Base-by-base conservation (phyloP, 1,140 invertebrate species). In the Pseudomyrmex gracilis region DNA sequence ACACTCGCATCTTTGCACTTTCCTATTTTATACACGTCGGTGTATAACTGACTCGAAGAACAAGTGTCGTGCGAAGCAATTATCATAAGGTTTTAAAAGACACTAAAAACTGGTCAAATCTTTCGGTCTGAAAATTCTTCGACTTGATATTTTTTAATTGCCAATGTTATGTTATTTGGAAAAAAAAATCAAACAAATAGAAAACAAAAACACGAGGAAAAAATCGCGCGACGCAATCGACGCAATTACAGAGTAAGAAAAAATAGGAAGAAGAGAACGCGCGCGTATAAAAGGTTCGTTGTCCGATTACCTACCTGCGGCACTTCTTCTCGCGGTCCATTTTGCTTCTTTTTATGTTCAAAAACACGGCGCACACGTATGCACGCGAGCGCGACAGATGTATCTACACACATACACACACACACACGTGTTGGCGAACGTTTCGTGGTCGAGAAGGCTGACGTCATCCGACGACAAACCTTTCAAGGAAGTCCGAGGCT, bases 401-500 rank as follows among this genome's bases (percentile, higher is more conserved):
- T 70, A 58, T 0, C 34, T 34, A 34, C n/a, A n/a, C n/a, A n/a
- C n/a, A n/a, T n/a, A 34, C 34, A 34, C 34, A 34, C 34, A 34
- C 34, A 34, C 47, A 68, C 68, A 67, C 17, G 34, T 34, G 51
- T 55, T 15, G 64, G 55, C 64, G 76, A 49, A 43, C 76, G 66
- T 80, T 71, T 71, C 57, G 76, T 71, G 76, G 43, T 58, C 66
- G 76, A 71, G 20, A 34, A 34, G n/a, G 64, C 76, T 80, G 76
- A 80, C 76, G 76, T 80, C 76, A 80, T n/a, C 66, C 66, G 66
- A 70, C 76, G 76, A 80, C 76, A 71, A 80, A 80, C 76, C 76
- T 80, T 80, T 80, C 76, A 80, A 71, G 76, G 76, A 80, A 80
- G 66, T 80, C 66, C 61, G 73, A 77, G 73, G 73, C 43, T 71